phyloP scores from a whole-genome alignment of 2,113 vertebrate species.

The Cyrtonyx montezumae region DNA sequence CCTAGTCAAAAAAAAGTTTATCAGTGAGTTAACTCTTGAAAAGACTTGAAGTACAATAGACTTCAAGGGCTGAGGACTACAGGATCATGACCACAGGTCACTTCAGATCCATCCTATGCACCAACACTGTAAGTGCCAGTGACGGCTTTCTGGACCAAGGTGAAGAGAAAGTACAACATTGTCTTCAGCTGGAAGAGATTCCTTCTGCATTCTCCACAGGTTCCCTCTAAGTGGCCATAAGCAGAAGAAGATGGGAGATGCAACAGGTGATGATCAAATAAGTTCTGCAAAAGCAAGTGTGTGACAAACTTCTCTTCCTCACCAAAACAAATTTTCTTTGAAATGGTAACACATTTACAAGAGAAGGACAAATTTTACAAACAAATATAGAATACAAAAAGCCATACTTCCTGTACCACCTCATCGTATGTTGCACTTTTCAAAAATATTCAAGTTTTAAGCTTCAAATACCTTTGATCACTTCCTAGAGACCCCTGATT shows the following conservation, averaged over 20 bases:
- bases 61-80: background rate
- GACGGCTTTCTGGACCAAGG: background rate
- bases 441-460: background rate
- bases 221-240: background rate
- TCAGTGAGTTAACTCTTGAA: background rate
- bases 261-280: background rate
- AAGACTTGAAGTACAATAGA: background rate
- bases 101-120: background rate
- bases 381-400: background rate
- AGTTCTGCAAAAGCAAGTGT: background rate
- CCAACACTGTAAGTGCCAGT: background rate
- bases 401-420: background rate
- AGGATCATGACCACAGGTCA: background rate
- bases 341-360: background rate
- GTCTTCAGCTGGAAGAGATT: background rate
- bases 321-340: background rate
- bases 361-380: background rate
- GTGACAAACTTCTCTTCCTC: constrained; percentile 5
- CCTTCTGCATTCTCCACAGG: background rate
- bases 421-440: background rate
- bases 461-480: background rate
- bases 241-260: constrained; percentile 1
- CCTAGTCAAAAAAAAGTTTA: background rate
- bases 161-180: background rate
- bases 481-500: background rate